phyloP scores from a whole-genome alignment of 2,797 vertebrate species.

The Glyptemys insculpta region DNA sequence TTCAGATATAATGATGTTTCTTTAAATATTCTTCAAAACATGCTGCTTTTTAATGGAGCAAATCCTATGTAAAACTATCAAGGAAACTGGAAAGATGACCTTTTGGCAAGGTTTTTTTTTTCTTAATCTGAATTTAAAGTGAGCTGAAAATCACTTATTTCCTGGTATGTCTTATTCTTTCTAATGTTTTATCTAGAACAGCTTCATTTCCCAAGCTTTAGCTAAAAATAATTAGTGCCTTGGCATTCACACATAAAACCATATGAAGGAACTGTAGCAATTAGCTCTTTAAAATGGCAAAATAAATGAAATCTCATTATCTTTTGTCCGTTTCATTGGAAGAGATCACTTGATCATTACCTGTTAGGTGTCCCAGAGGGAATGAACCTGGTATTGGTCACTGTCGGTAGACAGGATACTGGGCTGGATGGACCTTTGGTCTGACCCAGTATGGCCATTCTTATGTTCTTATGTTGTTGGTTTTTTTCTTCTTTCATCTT shows the following conservation, averaged over 20 bases:
- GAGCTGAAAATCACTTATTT: not conserved
- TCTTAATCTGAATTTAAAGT: not conserved
- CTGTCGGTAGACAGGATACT: too few species aligned
- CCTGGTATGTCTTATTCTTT: not conserved
- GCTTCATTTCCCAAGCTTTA: not conserved
- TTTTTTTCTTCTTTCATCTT: not conserved
- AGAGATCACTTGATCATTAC: too few species aligned
- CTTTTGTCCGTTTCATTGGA: not conserved
- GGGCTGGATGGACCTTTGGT: too few species aligned
- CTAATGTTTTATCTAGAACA: accelerated
- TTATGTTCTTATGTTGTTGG: too few species aligned
- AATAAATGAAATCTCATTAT: not conserved
- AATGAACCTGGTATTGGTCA: too few species aligned
- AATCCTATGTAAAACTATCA: not conserved
- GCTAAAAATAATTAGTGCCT: not conserved
- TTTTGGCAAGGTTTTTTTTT: not conserved
- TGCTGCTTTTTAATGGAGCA: not conserved
- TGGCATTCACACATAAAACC: accelerated
- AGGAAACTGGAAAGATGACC: not conserved
- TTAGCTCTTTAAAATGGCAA: not conserved
- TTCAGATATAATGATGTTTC: not conserved
- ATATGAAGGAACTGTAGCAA: not conserved
- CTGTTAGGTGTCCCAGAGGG: too few species aligned
- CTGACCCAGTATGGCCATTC: too few species aligned
- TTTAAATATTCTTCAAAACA: not conserved